Conservation (phyloP, 2,888 invertebrate genomes). For the Apodemia hepburni region DNA sequence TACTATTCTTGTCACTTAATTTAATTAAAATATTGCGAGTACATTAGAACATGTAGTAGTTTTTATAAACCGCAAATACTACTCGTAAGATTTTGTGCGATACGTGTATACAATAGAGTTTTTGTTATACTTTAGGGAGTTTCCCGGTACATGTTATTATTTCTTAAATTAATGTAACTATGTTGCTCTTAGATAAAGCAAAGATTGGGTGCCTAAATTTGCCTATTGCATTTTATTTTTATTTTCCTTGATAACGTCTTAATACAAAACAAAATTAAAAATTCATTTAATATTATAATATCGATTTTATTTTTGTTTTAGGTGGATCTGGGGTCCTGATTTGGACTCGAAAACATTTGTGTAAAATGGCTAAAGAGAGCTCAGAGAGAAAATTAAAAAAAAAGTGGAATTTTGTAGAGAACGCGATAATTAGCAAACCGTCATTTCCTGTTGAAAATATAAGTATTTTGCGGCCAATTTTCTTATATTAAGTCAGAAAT, state of each 20-base stretch:
- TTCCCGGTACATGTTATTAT: neutral
- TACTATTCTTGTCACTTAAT: neutral
- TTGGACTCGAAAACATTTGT: too few relatives aligned
- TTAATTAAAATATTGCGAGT: conserved; percentile 4
- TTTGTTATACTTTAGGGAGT: neutral
- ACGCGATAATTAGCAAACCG: too few relatives aligned
- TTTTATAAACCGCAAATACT: conserved; percentile 1
- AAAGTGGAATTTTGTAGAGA: too few relatives aligned
- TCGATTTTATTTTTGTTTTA: too few relatives aligned
- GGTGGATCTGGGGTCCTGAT: too few relatives aligned
- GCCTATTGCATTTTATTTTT: neutral
- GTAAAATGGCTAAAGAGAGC: too few relatives aligned
- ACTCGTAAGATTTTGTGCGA: neutral
- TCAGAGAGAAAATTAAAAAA: too few relatives aligned
- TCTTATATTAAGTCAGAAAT: neutral
- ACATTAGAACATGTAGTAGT: neutral
- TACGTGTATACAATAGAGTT: neutral
- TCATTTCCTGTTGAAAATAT: too few relatives aligned
- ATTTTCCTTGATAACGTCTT: neutral
- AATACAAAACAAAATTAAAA: too few relatives aligned
- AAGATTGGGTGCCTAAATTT: neutral
- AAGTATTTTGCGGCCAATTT: too few relatives aligned
- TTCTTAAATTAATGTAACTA: neutral
- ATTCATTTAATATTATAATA: too few relatives aligned
- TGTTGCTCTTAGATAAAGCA: neutral